Evolutionary conservation across 2,888 invertebrate species (phyloP), one percentile per base, ranked within the genome.

Genomic region (Hesperia comma): DNA sequence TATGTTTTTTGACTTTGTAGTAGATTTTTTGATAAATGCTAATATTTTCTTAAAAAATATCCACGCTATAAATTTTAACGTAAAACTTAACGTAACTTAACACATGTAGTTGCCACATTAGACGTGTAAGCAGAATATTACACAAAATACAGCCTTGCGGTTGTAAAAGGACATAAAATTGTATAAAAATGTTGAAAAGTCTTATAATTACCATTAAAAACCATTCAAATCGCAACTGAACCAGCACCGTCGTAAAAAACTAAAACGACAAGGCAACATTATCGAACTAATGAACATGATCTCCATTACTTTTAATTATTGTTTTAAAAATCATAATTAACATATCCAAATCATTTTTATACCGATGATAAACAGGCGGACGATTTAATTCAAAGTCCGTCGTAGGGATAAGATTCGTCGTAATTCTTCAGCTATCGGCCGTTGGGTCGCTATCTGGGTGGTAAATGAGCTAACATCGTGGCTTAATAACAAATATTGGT

Each of bases 401-500:
- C 26, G 1, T 26, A 51, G 14, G 51, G 21, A 51, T 51, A 49
- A 49, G 51, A 46, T 5, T 46, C 51, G 51, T 51, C 51, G 26
- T 21, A 21, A 77, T 37, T 37, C 6, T 49, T 49, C n/a, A 10
- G 33, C 37, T 26, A 19, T 55, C 10, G 56, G 19, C 46, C 49
- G 40, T 40, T 58, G n/a, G 51, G 57, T 57, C 57, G 40, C 49
- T 58, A 15, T 58, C 63, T 64, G 63, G 63, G 63, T 58, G 63
- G 63, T 51, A 58, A 64, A 51, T 57, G 51, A 51, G 41, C 15
- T 26, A 40, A 51, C 21, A 46, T 21, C 43, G 15, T 63, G 21
- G 26, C 32, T 64, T 57, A 57, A 64, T 64, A 57, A 63, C 63
- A 57, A 64, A 58, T 58, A 58, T 64, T 64, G 57, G 26, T 46